phyloP scores from a whole-genome alignment of 53 echinoderm and acorn worm species.

The Mesocentrotus franciscanus region DNA sequence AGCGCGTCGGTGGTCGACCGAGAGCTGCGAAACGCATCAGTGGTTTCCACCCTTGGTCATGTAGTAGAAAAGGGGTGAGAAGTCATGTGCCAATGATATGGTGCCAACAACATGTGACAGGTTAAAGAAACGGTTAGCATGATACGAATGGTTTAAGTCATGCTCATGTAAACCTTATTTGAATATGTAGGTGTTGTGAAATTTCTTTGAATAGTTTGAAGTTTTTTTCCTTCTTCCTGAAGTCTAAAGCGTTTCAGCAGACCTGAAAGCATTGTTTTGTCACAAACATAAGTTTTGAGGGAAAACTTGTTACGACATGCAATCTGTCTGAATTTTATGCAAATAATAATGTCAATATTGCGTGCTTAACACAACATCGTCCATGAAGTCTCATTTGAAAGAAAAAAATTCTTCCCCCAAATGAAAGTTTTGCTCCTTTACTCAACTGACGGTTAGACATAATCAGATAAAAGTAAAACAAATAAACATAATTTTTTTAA shows the following conservation, averaged over 20 bases:
- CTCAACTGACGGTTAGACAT: not conserved
- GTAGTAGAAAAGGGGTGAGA: not conserved
- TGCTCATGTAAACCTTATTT: not conserved
- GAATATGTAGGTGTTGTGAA: not conserved
- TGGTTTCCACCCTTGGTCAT: not conserved
- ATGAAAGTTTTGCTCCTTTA: not conserved
- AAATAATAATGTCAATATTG: not conserved
- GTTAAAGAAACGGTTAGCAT: not conserved
- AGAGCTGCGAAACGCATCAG: constrained; percentile 9
- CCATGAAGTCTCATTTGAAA: not conserved
- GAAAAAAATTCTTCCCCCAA: too few species aligned
- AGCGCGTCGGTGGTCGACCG: constrained; percentile 15
- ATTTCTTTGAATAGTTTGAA: not conserved
- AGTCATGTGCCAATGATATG: constrained; percentile 3
- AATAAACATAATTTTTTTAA: not conserved
- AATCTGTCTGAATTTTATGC: not conserved
- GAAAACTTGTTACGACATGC: not conserved
- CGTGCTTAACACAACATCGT: not conserved
- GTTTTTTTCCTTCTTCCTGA: not conserved
- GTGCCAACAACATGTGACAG: not conserved
- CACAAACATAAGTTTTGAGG: not conserved
- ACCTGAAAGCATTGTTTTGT: not conserved
- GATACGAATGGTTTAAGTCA: not conserved
- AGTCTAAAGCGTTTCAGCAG: not conserved
- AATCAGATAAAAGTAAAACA: not conserved